A percentile compares a stretch with the other conserved stretches of the same genome.
phyloP scores from a whole-genome alignment of 2,888 invertebrate genomes.

The Hedya salicella region DNA sequence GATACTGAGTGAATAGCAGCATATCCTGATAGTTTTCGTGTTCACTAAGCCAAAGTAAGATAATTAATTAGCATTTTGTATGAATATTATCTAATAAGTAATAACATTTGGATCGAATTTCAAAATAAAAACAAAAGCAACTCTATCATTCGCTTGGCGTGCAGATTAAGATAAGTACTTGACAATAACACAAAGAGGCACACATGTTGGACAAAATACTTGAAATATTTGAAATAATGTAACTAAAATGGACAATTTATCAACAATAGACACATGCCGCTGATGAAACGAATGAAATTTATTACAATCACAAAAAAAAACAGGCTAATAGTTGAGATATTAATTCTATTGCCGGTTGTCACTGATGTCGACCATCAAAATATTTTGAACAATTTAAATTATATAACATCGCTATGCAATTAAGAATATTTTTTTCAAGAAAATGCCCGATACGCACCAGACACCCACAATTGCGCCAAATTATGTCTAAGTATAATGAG shows the following conservation, averaged over 20 bases:
- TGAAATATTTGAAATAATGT: background rate
- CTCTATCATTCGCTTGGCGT: conserved; percentile 36
- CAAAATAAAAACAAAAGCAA: too few species aligned
- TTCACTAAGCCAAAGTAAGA: too few species aligned
- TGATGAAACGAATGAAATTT: background rate
- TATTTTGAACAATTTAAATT: background rate
- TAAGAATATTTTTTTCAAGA: background rate
- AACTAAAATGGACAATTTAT: background rate
- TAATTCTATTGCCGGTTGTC: conserved; percentile 4
- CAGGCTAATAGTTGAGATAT: background rate
- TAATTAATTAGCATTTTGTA: too few species aligned
- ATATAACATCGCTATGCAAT: conserved; percentile 20
- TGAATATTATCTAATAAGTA: too few species aligned
- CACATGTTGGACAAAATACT: background rate
- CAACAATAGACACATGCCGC: background rate
- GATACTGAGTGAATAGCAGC: too few species aligned
- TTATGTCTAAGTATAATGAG: background rate
- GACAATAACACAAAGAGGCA: conserved; percentile 7
- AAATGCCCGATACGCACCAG: conserved; percentile 21
- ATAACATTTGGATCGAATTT: too few species aligned
- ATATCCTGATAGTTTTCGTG: too few species aligned
- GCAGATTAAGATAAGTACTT: conserved; percentile 23
- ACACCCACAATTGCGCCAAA: background rate
- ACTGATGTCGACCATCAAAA: conserved; percentile 25
- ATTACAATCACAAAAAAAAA: background rate